Percentiles rank a stretch among this genome's conserved stretches.
These are phyloP conservation scores for Drosophila robusta DNA, from an alignment of 2,888 invertebrate genomes.

Conservation along the genomic window DNA sequence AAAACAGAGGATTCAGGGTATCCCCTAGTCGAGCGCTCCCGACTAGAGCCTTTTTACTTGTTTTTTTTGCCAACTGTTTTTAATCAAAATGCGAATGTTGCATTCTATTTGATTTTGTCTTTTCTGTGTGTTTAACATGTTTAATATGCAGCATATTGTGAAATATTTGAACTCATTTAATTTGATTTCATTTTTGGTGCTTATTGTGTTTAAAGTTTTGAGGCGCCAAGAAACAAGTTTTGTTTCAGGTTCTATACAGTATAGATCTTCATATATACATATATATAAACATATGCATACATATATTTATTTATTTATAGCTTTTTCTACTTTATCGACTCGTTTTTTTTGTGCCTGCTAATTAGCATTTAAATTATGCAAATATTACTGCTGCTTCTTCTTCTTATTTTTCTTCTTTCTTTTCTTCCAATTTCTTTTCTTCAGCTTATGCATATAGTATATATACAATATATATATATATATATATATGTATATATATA, in stretches of 20 bases:
- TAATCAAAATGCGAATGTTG: not conserved
- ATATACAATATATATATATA: conserved; percentile 2
- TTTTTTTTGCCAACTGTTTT: not conserved
- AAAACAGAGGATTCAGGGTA: no score
- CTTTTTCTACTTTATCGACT: conserved; percentile 37
- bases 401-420: conserved; percentile 22
- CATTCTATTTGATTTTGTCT: not conserved
- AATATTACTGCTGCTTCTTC: conserved; percentile 50
- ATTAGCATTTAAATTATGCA: conserved; percentile 79
- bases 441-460: conserved; percentile 25
- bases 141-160: not conserved
- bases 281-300: conserved; percentile 5
- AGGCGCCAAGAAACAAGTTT: conserved; percentile 50
- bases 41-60: not conserved
- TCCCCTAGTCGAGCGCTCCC: no score
- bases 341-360: conserved; percentile 31
- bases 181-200: conserved; percentile 9
- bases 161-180: conserved; percentile 28
- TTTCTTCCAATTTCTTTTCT: conserved; percentile 38
- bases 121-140: no score
- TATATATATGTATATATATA: conserved; percentile 5
- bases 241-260: conserved; percentile 23
- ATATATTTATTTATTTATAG: conserved; percentile 39
- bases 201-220: conserved; percentile 9
- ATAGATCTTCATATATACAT: conserved; percentile 12